These are phyloP conservation scores for Limnephilus auricula DNA, from an alignment of 2,888 invertebrate species.

Conservation along the genomic window DNA sequence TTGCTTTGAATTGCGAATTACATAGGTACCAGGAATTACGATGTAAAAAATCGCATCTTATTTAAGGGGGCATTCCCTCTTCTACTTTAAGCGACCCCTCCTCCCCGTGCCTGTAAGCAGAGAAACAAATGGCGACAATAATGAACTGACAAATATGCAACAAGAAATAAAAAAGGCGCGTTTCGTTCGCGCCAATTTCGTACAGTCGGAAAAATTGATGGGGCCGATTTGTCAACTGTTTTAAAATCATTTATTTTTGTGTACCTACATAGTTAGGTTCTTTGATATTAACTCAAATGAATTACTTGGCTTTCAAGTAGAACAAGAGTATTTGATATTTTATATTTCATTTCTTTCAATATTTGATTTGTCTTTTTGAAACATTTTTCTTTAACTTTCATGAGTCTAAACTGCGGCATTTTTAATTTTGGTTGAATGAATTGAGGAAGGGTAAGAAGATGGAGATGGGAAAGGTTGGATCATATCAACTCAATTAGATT, in stretches of 20 bases:
- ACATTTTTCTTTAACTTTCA: no score
- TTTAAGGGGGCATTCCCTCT: slow-evolving; percentile 53
- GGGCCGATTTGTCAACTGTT: not conserved
- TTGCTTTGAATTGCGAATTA: slow-evolving; percentile 57
- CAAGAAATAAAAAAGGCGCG: slow-evolving; percentile 58
- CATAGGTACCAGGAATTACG: slow-evolving; percentile 49
- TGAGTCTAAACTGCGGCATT: no score
- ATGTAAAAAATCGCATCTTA: slow-evolving; percentile 51
- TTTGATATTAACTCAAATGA: not conserved
- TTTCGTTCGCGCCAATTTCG: slow-evolving; percentile 52
- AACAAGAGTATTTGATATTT: not conserved
- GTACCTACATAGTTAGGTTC: not conserved
- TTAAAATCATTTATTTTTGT: not conserved
- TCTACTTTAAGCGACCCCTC: slow-evolving; percentile 3
- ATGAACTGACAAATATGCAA: slow-evolving; percentile 65
- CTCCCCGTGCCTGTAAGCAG: slow-evolving; percentile 21
- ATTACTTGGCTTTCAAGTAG: not conserved
- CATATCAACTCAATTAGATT: no score
- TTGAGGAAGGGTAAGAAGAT: no score
- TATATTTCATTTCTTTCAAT: not conserved
- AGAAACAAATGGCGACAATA: slow-evolving; percentile 60
- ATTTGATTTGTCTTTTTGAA: not conserved
- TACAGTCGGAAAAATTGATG: slow-evolving; percentile 45
- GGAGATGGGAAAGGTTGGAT: no score
- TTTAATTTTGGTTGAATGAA: no score